These are phyloP conservation scores for Microcebus lehilahytsara DNA, from an alignment of 2,113 vertebrate species.

Conservation along the genomic window DNA sequence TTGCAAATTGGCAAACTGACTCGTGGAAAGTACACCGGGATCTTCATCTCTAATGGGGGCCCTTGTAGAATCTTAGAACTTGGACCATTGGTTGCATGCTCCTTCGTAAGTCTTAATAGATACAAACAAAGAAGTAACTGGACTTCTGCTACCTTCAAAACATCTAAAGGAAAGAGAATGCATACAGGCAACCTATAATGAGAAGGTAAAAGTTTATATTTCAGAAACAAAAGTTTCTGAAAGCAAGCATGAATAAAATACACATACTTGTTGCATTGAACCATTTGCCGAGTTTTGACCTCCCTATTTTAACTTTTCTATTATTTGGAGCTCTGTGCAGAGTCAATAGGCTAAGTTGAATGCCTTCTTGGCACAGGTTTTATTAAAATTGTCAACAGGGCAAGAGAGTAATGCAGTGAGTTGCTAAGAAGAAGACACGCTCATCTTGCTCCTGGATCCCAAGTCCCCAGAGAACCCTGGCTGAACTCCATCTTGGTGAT, in stretches of 20 bases:
- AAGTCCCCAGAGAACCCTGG: background rate
- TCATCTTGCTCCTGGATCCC: background rate
- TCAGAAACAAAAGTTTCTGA: background rate
- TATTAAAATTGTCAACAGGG: conserved; percentile 32
- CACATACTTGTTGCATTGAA: background rate
- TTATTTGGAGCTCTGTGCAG: background rate
- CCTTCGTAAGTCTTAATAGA: background rate
- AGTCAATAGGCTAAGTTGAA: background rate
- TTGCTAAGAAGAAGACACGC: background rate
- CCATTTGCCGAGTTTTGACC: background rate
- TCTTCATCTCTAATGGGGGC: background rate
- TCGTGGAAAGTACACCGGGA: background rate
- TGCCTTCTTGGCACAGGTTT: background rate
- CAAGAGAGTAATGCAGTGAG: background rate
- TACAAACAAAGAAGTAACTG: background rate
- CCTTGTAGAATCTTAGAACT: background rate
- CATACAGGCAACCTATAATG: background rate
- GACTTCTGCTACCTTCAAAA: background rate
- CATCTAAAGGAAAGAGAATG: background rate
- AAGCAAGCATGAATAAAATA: background rate
- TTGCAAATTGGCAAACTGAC: background rate
- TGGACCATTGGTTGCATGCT: background rate
- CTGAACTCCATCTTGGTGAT: background rate
- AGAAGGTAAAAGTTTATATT: conserved; percentile 5
- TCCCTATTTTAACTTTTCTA: background rate